Percentiles rank a stretch among this genome's conserved stretches.
Conservation (phyloP, 2,888 invertebrate species). For the Smittia sp. region DNA sequence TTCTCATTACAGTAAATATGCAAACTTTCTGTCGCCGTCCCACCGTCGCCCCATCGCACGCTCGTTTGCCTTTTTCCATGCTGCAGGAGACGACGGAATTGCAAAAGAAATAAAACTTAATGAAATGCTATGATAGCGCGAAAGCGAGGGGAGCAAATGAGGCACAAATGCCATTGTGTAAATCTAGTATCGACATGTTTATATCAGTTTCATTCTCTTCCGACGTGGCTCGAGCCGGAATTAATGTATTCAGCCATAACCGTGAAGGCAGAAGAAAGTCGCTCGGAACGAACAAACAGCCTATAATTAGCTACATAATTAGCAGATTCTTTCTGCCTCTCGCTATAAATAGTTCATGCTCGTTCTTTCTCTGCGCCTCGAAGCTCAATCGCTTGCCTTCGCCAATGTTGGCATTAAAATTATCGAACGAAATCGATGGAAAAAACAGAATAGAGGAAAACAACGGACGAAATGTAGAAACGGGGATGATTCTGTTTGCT, state of each 20-base stretch:
- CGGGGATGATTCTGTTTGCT: not conserved
- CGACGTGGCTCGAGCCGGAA: not conserved
- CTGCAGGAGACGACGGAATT: not conserved
- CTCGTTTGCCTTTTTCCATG: not conserved
- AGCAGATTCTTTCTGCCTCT: conserved; percentile 9
- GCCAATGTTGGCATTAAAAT: conserved; percentile 8
- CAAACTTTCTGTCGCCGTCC: conserved; percentile 17
- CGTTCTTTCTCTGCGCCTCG: not conserved
- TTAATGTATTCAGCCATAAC: conserved; percentile 28
- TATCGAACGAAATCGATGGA: conserved; percentile 12
- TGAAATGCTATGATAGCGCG: conserved; percentile 18
- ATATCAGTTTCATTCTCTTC: conserved; percentile 12
- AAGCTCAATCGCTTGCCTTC: not conserved
- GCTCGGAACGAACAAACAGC: conserved; percentile 16
- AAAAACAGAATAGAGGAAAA: not conserved
- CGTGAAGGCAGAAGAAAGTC: conserved; percentile 16
- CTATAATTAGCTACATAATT: conserved; percentile 36
- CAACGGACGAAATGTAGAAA: not conserved
- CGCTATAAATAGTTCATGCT: not conserved
- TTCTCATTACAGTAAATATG: conserved; percentile 18
- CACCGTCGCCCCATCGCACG: not conserved
- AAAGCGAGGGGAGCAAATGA: not conserved
- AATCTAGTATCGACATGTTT: conserved; percentile 31
- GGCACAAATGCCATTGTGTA: conserved; percentile 13
- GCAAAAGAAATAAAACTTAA: conserved; percentile 33